These are phyloP conservation scores for Acronicta psi DNA, from an alignment of 2,888 invertebrate genomes.

Conservation along the genomic window DNA sequence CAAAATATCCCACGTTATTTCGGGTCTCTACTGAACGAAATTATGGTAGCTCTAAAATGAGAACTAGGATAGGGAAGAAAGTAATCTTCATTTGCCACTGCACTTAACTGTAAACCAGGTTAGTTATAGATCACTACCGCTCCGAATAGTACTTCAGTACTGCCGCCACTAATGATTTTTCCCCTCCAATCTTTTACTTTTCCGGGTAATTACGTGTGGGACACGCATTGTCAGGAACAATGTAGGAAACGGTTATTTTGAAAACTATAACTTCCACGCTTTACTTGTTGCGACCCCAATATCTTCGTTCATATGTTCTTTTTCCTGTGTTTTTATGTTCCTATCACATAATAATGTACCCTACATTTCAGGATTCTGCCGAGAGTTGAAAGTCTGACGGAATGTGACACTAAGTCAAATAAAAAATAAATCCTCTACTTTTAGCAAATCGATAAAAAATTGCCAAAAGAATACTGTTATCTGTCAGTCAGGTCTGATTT, in stretches of 20 bases:
- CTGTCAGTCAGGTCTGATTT: no score
- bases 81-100: conserved; percentile 35
- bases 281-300: no score
- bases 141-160: background rate
- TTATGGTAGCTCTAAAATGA: conserved; percentile 16
- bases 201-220: background rate
- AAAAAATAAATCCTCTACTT: no score
- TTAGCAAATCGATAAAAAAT: no score
- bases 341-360: no score
- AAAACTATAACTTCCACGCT: no score
- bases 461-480: no score
- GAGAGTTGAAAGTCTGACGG: no score
- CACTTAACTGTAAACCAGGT: conserved; percentile 3
- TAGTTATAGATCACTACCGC: background rate
- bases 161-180: conserved; percentile 17
- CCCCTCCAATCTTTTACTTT: background rate
- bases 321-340: no score
- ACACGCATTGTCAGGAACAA: background rate
- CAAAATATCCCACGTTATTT: background rate
- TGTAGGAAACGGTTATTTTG: background rate
- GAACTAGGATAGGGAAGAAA: conserved; percentile 21
- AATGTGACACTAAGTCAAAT: no score
- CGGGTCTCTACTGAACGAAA: background rate
- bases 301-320: no score
- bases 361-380: no score